Conservation (phyloP, 2,888 invertebrate genomes). For the Sesia apiformis region DNA sequence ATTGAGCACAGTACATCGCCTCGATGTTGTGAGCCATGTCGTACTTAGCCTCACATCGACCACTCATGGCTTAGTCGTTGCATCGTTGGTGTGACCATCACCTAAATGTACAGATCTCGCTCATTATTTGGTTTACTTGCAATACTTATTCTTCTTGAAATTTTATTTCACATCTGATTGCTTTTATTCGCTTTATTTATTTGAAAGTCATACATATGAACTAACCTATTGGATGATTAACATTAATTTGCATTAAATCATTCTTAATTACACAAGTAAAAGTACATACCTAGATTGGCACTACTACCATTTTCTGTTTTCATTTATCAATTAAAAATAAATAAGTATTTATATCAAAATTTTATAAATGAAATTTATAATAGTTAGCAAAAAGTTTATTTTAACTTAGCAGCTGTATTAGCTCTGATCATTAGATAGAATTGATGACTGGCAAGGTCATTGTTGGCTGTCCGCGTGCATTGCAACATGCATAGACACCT, state of each 20-base stretch:
- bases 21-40: constrained; percentile 58
- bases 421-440: constrained; percentile 26
- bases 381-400: constrained; percentile 3
- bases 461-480: constrained; percentile 22
- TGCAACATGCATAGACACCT: constrained; percentile 7
- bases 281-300: constrained; percentile 45
- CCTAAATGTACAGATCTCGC: constrained; percentile 39
- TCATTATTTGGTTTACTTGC: constrained; percentile 45
- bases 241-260: constrained; percentile 40
- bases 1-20: constrained; percentile 42
- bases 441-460: constrained; percentile 52
- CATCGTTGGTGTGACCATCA: constrained; percentile 60
- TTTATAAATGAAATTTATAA: constrained; percentile 5
- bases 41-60: constrained; percentile 53
- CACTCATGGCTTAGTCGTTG: constrained; percentile 66
- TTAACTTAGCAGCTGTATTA: constrained; percentile 28
- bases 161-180: constrained; percentile 46
- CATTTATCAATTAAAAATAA: constrained; percentile 4
- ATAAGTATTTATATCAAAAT: not conserved
- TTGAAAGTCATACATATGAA: constrained; percentile 41
- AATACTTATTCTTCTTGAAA: constrained; percentile 40
- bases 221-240: constrained; percentile 39
- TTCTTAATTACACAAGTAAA: constrained; percentile 14
- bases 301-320: constrained; percentile 25
- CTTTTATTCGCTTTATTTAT: constrained; percentile 43